Evolutionary conservation across 2,797 vertebrate species (phyloP).

Genomic region (Scolopax rusticola): DNA sequence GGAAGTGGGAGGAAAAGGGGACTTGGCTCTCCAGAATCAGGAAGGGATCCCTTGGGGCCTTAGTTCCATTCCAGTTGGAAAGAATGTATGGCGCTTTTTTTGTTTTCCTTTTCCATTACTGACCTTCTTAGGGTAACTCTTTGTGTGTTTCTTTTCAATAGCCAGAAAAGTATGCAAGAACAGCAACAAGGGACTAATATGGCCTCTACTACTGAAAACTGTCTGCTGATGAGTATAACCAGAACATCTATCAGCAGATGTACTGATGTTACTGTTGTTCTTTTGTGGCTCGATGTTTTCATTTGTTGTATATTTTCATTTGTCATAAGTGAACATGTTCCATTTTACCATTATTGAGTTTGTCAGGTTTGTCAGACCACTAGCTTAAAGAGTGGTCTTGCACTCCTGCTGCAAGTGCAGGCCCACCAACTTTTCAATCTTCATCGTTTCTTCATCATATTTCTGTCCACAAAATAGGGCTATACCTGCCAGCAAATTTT

Average conservation of each 20-base stretch:
- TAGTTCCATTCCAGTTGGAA: background rate
- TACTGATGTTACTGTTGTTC: background rate
- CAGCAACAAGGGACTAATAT: background rate
- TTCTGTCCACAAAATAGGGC: background rate
- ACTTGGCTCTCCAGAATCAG: background rate
- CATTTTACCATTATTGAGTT: background rate
- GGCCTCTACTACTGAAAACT: background rate
- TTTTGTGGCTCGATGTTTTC: background rate
- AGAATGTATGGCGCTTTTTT: background rate
- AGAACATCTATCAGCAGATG: background rate
- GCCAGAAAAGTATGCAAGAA: background rate
- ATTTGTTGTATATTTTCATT: background rate
- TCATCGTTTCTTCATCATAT: background rate
- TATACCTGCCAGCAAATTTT: background rate
- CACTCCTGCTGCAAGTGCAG: background rate
- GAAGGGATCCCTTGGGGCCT: background rate
- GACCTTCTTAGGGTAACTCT: background rate
- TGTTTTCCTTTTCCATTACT: background rate
- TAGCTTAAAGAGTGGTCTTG: background rate
- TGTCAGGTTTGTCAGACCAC: background rate
- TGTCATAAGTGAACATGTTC: background rate
- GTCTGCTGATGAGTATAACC: background rate
- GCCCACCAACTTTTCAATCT: background rate
- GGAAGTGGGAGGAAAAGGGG: background rate
- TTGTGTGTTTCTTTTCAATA: background rate